Percentiles rank a stretch among this genome's conserved stretches.
These are phyloP conservation scores for Eolophus roseicapilla DNA, from an alignment of 2,113 vertebrate genomes.

Conservation along the genomic window DNA sequence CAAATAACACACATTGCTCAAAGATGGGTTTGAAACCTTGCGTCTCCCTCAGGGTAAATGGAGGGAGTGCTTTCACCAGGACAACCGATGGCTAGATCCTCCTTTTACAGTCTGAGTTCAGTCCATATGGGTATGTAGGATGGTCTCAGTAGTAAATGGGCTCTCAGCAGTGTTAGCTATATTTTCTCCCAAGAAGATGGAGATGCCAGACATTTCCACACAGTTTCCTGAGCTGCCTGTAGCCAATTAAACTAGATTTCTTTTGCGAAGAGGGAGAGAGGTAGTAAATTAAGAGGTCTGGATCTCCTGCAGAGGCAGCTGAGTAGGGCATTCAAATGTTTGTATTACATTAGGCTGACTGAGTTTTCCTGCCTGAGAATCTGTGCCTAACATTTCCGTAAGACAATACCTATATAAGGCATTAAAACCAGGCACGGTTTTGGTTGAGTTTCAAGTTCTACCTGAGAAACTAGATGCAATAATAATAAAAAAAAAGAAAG, in stretches of 20 bases:
- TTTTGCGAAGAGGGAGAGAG: neutral
- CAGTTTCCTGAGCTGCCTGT: neutral
- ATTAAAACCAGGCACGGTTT: neutral
- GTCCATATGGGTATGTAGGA: neutral
- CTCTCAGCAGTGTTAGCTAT: accelerated
- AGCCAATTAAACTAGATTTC: neutral
- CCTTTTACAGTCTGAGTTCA: neutral
- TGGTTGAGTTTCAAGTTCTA: neutral
- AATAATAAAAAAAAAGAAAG: neutral
- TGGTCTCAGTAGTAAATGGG: neutral
- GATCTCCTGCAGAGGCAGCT: neutral
- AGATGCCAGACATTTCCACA: neutral
- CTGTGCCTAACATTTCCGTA: neutral
- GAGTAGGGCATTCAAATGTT: neutral
- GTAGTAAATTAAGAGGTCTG: neutral
- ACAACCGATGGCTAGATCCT: neutral
- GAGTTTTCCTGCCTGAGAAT: neutral
- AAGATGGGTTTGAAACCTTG: neutral
- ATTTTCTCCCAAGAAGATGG: neutral
- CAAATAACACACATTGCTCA: neutral
- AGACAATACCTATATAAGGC: neutral
- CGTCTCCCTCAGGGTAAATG: neutral
- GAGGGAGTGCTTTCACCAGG: neutral
- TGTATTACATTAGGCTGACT: neutral
- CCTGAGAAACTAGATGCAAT: neutral